Evolutionary conservation across 2,888 invertebrate species (phyloP).

Genomic region (Andrena minutula): DNA sequence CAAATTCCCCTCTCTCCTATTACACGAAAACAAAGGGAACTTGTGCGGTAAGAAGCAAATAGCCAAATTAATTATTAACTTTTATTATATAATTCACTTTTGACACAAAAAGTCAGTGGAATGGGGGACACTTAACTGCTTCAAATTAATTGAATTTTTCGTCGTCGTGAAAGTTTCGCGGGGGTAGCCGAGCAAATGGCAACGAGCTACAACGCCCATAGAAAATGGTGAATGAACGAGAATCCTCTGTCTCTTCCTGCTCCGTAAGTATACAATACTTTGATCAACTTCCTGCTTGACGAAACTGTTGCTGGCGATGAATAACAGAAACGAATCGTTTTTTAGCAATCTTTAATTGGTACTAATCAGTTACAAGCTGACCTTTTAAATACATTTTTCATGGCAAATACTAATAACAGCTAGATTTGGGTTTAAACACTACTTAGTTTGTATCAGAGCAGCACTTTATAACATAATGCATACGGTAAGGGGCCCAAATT

Average conservation of each 20-base stretch:
- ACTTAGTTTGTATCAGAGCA: no score
- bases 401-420: no score
- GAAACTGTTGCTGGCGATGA: not conserved
- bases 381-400: no score
- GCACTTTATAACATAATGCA: no score
- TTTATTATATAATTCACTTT: not conserved
- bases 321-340: not conserved
- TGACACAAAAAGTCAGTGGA: not conserved
- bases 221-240: slow-evolving; percentile 10
- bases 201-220: slow-evolving; percentile 10
- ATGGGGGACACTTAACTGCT: not conserved
- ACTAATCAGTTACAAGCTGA: no score
- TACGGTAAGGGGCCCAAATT: no score
- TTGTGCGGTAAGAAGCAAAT: slow-evolving; percentile 5
- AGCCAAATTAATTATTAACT: slow-evolving; percentile 18
- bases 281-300: slow-evolving; percentile 6
- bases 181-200: slow-evolving; percentile 9
- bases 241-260: slow-evolving; percentile 4
- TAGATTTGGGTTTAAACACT: no score
- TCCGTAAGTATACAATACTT: slow-evolving; percentile 3
- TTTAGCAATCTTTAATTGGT: not conserved
- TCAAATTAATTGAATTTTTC: slow-evolving; percentile 22
- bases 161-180: slow-evolving; percentile 14
- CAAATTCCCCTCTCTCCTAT: not conserved
- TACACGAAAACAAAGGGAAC: not conserved